Conservation (phyloP, 2,888 invertebrate species). For the Andrena bicolor region DNA sequence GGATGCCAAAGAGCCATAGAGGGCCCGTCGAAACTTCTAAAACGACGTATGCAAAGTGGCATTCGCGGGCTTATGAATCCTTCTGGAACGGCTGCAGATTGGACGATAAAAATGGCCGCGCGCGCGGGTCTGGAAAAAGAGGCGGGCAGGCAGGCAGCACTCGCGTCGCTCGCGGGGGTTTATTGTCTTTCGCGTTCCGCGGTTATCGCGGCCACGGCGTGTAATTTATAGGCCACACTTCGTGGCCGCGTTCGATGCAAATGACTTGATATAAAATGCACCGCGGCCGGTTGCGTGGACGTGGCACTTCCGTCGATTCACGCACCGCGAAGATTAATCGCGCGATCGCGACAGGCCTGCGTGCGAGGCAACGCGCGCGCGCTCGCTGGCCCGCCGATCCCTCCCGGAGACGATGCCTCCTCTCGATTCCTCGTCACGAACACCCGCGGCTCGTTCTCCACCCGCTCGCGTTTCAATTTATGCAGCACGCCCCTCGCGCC, state of each 20-base stretch:
- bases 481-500: not conserved
- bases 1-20: not conserved
- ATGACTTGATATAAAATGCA: constrained; percentile 72
- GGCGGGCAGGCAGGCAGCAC: constrained; percentile 7
- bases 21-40: not conserved
- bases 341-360: constrained; percentile 43
- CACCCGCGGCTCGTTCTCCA: constrained; percentile 4
- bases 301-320: constrained; percentile 74
- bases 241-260: constrained; percentile 66
- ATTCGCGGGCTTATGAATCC: constrained; percentile 15
- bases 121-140: not conserved
- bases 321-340: constrained; percentile 71
- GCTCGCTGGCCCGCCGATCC: constrained; percentile 24
- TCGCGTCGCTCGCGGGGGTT: constrained; percentile 20
- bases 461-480: constrained; percentile 32
- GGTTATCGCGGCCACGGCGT: constrained; percentile 57
- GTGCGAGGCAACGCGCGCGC: constrained; percentile 30
- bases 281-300: constrained; percentile 60
- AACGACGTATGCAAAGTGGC: not conserved
- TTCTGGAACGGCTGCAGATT: not conserved
- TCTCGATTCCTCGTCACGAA: constrained; percentile 28
- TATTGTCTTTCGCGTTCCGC: constrained; percentile 49
- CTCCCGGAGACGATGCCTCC: constrained; percentile 25
- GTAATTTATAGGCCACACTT: constrained; percentile 69
- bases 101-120: constrained; percentile 5